Conservation (phyloP, 1,140 invertebrate genomes). For the Epicauta chinensis region DNA sequence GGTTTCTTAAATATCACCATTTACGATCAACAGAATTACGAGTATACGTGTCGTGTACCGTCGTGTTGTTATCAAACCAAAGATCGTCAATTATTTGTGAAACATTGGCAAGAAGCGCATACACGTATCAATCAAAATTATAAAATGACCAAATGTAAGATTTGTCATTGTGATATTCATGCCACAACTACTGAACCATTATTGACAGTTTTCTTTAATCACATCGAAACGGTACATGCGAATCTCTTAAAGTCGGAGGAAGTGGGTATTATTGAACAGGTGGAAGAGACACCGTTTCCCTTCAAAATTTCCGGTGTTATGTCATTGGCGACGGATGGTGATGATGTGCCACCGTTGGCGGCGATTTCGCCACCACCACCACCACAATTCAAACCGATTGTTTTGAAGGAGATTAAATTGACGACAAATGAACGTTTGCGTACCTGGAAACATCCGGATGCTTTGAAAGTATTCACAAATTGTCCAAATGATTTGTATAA, state of each 20-base stretch:
- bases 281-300: conserved; percentile 29
- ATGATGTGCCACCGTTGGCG: too few relatives aligned
- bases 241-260: conserved; percentile 20
- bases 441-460: conserved; percentile 21
- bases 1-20: conserved; percentile 27
- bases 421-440: conserved; percentile 13
- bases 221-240: conserved; percentile 20
- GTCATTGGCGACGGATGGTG: conserved; percentile 28
- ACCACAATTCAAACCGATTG: background rate
- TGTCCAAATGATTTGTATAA: conserved; percentile 45
- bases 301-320: conserved; percentile 32
- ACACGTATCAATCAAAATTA: background rate
- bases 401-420: conserved; percentile 24
- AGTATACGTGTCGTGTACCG: conserved; percentile 29
- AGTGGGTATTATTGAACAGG: background rate
- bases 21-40: background rate
- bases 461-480: conserved; percentile 23
- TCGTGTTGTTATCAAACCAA: conserved; percentile 30
- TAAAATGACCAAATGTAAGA: conserved; percentile 14
- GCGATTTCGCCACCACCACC: conserved; percentile 15
- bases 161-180: conserved; percentile 16
- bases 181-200: conserved; percentile 10
- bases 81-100: conserved; percentile 21
- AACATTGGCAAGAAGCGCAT: conserved; percentile 32
- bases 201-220: conserved; percentile 24